Percentiles rank a stretch among this genome's conserved stretches.
Conservation (phyloP, 2,113 vertebrate species). For the Nothocercus julius region DNA sequence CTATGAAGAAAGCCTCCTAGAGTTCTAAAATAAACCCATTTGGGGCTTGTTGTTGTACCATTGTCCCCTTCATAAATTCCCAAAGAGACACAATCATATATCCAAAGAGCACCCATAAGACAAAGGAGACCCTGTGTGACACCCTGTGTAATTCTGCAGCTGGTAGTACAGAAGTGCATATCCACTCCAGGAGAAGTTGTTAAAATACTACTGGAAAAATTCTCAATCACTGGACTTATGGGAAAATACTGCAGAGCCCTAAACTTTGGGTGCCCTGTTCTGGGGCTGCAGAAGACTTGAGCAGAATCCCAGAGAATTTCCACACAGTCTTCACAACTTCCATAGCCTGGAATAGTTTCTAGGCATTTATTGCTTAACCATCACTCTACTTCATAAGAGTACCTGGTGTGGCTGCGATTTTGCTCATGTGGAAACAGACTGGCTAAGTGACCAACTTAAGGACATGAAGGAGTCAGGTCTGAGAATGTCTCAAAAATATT, state of each 20-base stretch:
- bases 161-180: background rate
- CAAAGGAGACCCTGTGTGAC: background rate
- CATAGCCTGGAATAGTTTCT: background rate
- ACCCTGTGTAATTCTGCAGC: background rate
- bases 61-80: background rate
- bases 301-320: background rate
- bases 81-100: background rate
- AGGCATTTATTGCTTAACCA: background rate
- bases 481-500: background rate
- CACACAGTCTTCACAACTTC: background rate
- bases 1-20: background rate
- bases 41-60: background rate
- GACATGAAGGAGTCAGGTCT: background rate
- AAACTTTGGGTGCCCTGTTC: background rate
- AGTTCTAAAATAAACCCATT: background rate
- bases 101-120: background rate
- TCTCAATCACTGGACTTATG: background rate
- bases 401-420: background rate
- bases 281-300: background rate
- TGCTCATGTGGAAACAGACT: rapidly evolving
- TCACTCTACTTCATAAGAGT: rapidly evolving
- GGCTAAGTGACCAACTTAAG: background rate
- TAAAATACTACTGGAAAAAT: background rate
- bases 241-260: background rate
- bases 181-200: background rate